phyloP scores from a whole-genome alignment of 2,888 invertebrate genomes.

The Crossocerus cetratus region DNA sequence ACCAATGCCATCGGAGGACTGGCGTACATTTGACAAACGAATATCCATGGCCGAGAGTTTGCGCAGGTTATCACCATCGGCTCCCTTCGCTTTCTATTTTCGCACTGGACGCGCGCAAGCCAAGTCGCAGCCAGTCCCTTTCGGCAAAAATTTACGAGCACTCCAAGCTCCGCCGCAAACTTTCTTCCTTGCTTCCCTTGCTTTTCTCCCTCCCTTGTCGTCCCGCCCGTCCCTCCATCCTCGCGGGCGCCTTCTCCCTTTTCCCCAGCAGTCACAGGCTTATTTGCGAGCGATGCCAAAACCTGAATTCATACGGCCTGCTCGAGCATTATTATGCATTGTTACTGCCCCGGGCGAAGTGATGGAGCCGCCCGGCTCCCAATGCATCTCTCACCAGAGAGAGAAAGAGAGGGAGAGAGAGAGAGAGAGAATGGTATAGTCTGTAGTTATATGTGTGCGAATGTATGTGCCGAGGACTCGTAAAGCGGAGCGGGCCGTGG shows the following conservation, averaged over 20 bases:
- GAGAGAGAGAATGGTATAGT: too few relatives aligned
- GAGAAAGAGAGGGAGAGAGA: too few relatives aligned
- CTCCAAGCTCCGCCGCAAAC: slow-evolving; percentile 16
- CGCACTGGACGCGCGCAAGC: background rate
- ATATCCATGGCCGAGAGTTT: too few relatives aligned
- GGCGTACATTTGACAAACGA: too few relatives aligned
- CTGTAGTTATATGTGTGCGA: too few relatives aligned
- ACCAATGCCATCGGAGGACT: too few relatives aligned
- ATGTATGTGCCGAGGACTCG: background rate
- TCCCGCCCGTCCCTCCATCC: background rate
- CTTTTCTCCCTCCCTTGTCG: background rate
- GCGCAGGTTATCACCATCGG: too few relatives aligned
- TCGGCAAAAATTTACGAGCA: slow-evolving; percentile 27
- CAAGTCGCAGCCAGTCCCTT: slow-evolving; percentile 11
- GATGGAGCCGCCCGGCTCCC: slow-evolving; percentile 29
- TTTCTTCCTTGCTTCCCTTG: slow-evolving; percentile 30
- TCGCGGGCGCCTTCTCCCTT: background rate
- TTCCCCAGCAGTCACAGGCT: slow-evolving; percentile 15
- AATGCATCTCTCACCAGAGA: slow-evolving; percentile 27
- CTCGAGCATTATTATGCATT: slow-evolving; percentile 50
- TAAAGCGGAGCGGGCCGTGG: slow-evolving; percentile 33
- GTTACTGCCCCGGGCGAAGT: slow-evolving; percentile 42
- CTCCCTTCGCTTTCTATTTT: background rate
- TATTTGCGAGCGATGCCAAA: slow-evolving; percentile 45
- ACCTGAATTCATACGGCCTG: slow-evolving; percentile 41